Evolutionary conservation across 2,888 invertebrate genomes (phyloP).

Genomic region (Epinotia nisella): DNA sequence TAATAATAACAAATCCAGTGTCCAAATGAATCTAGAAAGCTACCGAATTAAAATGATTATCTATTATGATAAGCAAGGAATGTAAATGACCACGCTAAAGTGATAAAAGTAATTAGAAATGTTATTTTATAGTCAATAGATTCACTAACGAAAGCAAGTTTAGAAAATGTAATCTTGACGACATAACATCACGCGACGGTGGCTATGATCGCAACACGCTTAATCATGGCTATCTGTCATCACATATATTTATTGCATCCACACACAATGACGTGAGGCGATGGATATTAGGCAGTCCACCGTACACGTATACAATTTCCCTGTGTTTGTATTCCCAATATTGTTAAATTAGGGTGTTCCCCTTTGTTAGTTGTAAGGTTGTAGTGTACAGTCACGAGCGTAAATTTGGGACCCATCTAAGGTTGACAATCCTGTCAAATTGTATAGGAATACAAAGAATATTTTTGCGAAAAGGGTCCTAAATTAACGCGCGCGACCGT

Average conservation of each 20-base stretch:
- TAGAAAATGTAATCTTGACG: conserved; percentile 25
- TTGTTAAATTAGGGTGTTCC: too few relatives aligned
- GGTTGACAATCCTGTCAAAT: too few relatives aligned
- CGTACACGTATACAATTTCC: too few relatives aligned
- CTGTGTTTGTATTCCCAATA: too few relatives aligned
- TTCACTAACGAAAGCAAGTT: conserved; percentile 21
- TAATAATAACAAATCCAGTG: neutral
- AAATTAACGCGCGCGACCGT: too few relatives aligned
- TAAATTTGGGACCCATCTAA: too few relatives aligned
- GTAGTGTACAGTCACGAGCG: too few relatives aligned
- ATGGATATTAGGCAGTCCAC: too few relatives aligned
- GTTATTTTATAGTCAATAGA: conserved; percentile 12
- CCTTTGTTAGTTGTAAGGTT: too few relatives aligned
- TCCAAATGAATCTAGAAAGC: neutral
- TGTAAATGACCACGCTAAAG: conserved; percentile 8
- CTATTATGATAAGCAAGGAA: neutral
- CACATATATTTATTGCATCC: conserved; percentile 13
- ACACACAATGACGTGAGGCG: too few relatives aligned
- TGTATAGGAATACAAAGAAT: too few relatives aligned
- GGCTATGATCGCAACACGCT: neutral
- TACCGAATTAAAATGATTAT: neutral
- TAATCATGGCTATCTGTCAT: conserved; percentile 16
- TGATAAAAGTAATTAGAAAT: conserved; percentile 16
- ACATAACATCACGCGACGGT: conserved; percentile 28
- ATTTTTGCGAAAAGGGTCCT: too few relatives aligned